These are phyloP conservation scores for Zonotrichia albicollis DNA, from an alignment of 2,797 vertebrate species.

Conservation along the genomic window DNA sequence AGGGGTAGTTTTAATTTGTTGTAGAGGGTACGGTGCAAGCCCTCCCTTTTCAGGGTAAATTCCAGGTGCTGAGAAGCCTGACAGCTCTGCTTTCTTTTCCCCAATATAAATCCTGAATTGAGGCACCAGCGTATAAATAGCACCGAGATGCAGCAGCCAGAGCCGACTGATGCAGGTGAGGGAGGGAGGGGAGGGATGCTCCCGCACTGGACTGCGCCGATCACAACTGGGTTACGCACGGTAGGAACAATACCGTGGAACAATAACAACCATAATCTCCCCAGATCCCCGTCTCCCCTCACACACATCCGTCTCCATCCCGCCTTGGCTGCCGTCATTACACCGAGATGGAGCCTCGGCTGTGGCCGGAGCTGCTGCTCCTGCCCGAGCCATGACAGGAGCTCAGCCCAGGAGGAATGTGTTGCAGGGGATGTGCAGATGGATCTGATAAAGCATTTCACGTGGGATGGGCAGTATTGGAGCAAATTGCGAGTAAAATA, in stretches of 20 bases:
- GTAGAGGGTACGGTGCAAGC: not conserved
- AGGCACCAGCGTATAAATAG: slow-evolving; percentile 7
- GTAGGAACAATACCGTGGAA: not conserved
- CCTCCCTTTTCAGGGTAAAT: not conserved
- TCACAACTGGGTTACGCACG: not conserved
- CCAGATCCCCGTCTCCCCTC: not conserved
- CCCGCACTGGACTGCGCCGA: not conserved
- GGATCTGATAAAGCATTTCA: not conserved
- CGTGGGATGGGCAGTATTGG: rapidly evolving
- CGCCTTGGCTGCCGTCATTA: not conserved
- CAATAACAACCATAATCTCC: not conserved
- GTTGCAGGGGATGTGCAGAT: not conserved
- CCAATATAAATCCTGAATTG: slow-evolving; percentile 6
- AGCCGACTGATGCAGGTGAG: not conserved
- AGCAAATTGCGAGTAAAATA: not conserved
- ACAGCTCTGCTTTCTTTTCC: not conserved
- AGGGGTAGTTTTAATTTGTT: not conserved
- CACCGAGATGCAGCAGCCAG: not conserved
- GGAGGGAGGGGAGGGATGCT: slow-evolving; percentile 11
- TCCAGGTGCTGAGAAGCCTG: not conserved
- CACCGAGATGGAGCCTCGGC: not conserved
- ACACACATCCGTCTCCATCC: not conserved
- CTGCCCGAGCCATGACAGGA: slow-evolving; percentile 9
- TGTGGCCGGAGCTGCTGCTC: slow-evolving; percentile 27
- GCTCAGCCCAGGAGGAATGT: not conserved